These are phyloP conservation scores for Heliconius ethilla DNA, from an alignment of 2,888 invertebrate genomes.

Conservation along the genomic window DNA sequence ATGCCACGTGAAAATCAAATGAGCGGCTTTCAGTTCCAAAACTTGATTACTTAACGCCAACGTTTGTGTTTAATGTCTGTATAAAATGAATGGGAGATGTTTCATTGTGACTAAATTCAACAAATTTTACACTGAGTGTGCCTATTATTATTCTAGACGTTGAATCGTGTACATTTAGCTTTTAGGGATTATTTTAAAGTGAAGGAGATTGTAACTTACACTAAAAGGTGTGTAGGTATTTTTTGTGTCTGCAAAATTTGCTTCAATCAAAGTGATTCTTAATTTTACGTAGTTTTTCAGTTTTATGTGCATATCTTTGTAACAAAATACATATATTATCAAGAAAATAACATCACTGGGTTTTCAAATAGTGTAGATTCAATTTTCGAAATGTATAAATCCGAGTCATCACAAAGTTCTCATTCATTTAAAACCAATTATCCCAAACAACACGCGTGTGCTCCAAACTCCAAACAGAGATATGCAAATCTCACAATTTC, in stretches of 20 bases:
- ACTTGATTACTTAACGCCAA: slow-evolving; percentile 12
- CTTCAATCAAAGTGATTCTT: not conserved
- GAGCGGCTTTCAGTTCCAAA: slow-evolving; percentile 27
- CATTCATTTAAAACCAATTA: not conserved
- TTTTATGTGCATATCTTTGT: not conserved
- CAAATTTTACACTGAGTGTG: slow-evolving; percentile 12
- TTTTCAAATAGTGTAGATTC: not conserved
- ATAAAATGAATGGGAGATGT: slow-evolving; percentile 18
- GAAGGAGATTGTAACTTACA: not conserved
- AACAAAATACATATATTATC: not conserved
- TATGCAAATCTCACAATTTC: slow-evolving; percentile 12
- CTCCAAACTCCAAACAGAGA: not conserved
- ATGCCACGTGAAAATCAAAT: slow-evolving; percentile 36
- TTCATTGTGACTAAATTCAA: slow-evolving; percentile 17
- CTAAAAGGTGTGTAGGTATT: not conserved
- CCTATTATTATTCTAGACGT: not conserved
- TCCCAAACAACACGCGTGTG: not conserved
- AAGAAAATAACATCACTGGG: not conserved
- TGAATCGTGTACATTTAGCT: not conserved
- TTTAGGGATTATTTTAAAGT: not conserved
- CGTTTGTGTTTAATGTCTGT: slow-evolving; percentile 22
- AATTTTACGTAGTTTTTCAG: not conserved
- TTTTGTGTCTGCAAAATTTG: not conserved
- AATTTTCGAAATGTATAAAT: not conserved
- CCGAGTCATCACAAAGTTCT: not conserved